Percentiles rank a stretch among this genome's conserved stretches.
Conservation (phyloP, 2,888 invertebrate species). For the Nomada hirtipes region DNA sequence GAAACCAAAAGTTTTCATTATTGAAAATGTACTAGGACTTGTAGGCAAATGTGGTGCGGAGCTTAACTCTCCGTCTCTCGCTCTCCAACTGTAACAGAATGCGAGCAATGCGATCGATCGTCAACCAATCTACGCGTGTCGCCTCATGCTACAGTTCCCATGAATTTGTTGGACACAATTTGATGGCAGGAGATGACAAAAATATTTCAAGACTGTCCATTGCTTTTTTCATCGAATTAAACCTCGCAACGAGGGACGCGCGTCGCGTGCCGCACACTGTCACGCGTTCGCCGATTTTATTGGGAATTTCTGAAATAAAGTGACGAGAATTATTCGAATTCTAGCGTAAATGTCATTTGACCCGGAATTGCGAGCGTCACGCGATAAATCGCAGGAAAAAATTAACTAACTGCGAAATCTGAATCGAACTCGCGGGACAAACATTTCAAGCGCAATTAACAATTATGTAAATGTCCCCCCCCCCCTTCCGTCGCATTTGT, state of each 20-base stretch:
- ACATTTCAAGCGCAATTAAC: slow-evolving; percentile 36
- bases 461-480: slow-evolving; percentile 60
- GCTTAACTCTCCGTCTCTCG: not conserved
- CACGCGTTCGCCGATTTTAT: slow-evolving; percentile 11
- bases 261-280: not conserved
- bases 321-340: slow-evolving; percentile 10
- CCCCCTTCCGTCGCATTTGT: slow-evolving; percentile 27
- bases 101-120: slow-evolving; percentile 20
- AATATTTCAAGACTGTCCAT: slow-evolving; percentile 11
- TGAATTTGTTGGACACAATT: not conserved
- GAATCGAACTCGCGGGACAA: not conserved
- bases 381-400: slow-evolving; percentile 9
- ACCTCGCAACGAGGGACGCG: not conserved
- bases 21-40: not conserved
- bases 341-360: not conserved
- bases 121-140: not conserved
- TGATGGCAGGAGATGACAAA: not conserved
- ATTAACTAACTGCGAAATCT: slow-evolving; percentile 15
- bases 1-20: not conserved
- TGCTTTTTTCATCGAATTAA: not conserved
- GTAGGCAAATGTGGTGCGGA: not conserved
- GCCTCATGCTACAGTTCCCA: too few relatives aligned
- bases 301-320: not conserved
- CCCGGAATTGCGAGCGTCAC: slow-evolving; percentile 2
- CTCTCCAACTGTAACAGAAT: not conserved